Base-by-base conservation (phyloP, 2,113 vertebrate genomes). In the Sminthopsis crassicaudata region DNA sequence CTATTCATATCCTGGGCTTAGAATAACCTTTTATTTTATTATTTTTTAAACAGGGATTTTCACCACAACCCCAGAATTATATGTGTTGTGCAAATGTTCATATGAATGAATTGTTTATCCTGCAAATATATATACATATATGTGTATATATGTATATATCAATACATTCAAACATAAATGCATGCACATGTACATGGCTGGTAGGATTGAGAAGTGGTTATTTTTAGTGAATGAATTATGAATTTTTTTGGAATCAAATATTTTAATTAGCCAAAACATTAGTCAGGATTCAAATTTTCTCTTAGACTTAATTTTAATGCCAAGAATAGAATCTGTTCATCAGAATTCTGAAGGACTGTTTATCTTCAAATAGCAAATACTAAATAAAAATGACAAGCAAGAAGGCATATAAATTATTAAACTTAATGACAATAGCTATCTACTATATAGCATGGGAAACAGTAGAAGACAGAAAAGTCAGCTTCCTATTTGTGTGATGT, bases 221-320 rank as follows among this genome's bases (percentile, higher is more conserved):
- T 91, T 94, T 96, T 95, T 67, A 84, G 97, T 54, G 93, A 95
- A 97, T 96, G 50, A 67, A 91, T 97, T 42, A 48, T 96, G 24
- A 23, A 95, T 93, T 96, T 97, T 97, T 92, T 94, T 94, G 95
- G 48, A 93, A 95, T 97, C 93, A 97, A 95, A 91, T 97, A 97
- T 97, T 97, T 97, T 97, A 96, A 53, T 93, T 95, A 97, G 90
- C 11, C 54, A 94, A 96, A 95, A 88, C 95, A 88, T 94, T 97
- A 94, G 51, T 97, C 93, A 95, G 23, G 93, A 96, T 24, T 94
- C 94, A 97, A 96, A 93, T 92, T 48, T 48, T 19, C 52, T 95
- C 53, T 92, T 95, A 96, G 50, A 54, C 91, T 96, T 96, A 95
- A 94, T 92, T 95, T 97, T 91, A 91, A 51, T 94, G 52, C 60